Base-by-base conservation (phyloP, 2,888 invertebrate species). In the Oligia strigilis region DNA sequence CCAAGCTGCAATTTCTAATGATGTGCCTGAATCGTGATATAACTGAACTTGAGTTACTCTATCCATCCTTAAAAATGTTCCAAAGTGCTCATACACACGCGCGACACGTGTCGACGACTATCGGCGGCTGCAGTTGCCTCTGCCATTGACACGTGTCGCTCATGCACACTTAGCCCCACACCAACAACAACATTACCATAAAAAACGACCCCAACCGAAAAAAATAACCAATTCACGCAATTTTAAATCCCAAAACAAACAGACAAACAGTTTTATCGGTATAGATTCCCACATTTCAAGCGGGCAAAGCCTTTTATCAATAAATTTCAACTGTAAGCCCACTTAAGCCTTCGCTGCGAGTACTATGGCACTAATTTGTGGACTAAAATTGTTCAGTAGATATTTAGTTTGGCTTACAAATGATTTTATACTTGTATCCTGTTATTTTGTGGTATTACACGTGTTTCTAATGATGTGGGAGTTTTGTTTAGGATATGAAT, bases 241-340 rank as follows among this genome's bases (percentile, higher is more conserved):
- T 86, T 80, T 86, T 36, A 75, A 80, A 77, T 13, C 58, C 73
- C 23, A 76, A 75, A 76, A 83, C 69, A 80, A 72, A 85, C 85
- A 83, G 49, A 84, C 82, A 78, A 88, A 81, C 74, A 36, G 78
- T 89, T 89, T 88, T 89, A 89, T 88, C 69, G 69, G 65, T 79
- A 89, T 80, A 82, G 85, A 84, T 88, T 71, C 79, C 88, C 86
- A 91, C 91, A 91, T 89, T 92, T 91, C 87, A 91, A 86, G 83
- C 89, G 70, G 58, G 60, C 78, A 89, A 90, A 92, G 89, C 92
- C 91, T 90, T 89, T 90, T 91, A 92, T 92, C 92, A 90, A 92
- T 92, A 92, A 92, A 92, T 92, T 91, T 91, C 86, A 91, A 91
- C 90, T 90, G 83, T 87, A 86, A 90, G 82, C 88, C 82, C 81